Evolutionary conservation across 2,888 invertebrate species (phyloP), one percentile per base, ranked within the genome.

Genomic region (Caenorhabditis sp.): DNA sequence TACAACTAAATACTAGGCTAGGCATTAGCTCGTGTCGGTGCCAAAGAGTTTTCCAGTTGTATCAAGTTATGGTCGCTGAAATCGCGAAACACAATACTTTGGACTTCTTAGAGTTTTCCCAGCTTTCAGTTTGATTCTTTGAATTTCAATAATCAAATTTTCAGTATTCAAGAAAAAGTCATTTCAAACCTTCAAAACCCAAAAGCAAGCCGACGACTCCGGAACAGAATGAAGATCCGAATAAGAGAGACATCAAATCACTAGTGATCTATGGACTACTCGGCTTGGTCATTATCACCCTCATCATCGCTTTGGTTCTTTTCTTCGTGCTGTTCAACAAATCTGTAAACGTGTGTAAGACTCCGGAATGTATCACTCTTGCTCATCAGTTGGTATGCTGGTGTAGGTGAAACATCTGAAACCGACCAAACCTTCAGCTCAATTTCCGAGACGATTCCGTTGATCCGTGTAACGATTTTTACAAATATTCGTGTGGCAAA

Each of bases 401-500:
- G 14, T 14, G 7, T 5, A 7, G 12, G n/a, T 38, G 2, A 14
- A 7, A 54, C 10, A 26, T 26, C 3, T 12, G 4, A 26, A n/a
- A n/a, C 2, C 16, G 5, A 10, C n/a, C n/a, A n/a, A n/a, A n/a
- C n/a, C 61, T 86, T 51, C 63, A 88, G 86, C 31, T 82, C 66
- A 84, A 85, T 69, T 86, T 82, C 31, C 73, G 75, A 72, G 84
- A 88, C 64, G 31, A 66, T 14, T 72, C 83, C 1, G 86, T 85
- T 19, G 86, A 90, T 70, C 90, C 90, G 16, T 90, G 90, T 68
- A 82, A 85, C 3, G 80, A 90, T 73, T 90, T 90, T 76, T 89
- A 83, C 80, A 84, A 88, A 58, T 89, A 86, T 76, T 86, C 90
- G 5, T 90, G 90, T 72, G 89, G 89, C 12, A 47, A 70, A 44